Conservation (phyloP, 1,140 invertebrate species). For the Eueides isabella region DNA sequence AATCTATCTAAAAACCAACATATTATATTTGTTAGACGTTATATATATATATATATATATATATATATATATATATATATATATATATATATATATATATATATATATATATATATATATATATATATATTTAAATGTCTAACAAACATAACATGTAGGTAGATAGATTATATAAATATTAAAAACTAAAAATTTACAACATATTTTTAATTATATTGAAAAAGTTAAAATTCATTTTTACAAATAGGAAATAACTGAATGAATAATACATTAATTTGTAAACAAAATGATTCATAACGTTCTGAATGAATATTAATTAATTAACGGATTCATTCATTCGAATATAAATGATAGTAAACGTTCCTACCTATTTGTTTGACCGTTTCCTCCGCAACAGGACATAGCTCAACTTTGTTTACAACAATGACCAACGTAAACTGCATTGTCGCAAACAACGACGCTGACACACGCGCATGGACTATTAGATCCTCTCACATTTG, state of each 20-base stretch:
- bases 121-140: too few species aligned
- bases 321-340: conserved; percentile 21
- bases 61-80: too few species aligned
- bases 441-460: conserved; percentile 54
- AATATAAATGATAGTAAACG: conserved; percentile 27
- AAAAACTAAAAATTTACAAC: too few species aligned
- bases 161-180: too few species aligned
- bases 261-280: conserved; percentile 33
- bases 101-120: too few species aligned
- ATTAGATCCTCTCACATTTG: conserved; percentile 60
- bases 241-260: conserved; percentile 24
- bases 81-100: too few species aligned
- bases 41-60: too few species aligned
- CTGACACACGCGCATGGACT: conserved; percentile 49
- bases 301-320: conserved; percentile 28
- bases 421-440: conserved; percentile 78
- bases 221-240: not conserved
- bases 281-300: conserved; percentile 28
- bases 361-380: conserved; percentile 65
- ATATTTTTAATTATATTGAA: too few species aligned
- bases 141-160: too few species aligned
- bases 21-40: too few species aligned
- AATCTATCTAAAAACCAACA: too few species aligned
- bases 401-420: conserved; percentile 73
- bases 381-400: conserved; percentile 66